A percentile compares a stretch with the other conserved stretches of the same genome.
Evolutionary conservation across 2,113 vertebrate species (phyloP).

Genomic region (Steatornis caripensis): DNA sequence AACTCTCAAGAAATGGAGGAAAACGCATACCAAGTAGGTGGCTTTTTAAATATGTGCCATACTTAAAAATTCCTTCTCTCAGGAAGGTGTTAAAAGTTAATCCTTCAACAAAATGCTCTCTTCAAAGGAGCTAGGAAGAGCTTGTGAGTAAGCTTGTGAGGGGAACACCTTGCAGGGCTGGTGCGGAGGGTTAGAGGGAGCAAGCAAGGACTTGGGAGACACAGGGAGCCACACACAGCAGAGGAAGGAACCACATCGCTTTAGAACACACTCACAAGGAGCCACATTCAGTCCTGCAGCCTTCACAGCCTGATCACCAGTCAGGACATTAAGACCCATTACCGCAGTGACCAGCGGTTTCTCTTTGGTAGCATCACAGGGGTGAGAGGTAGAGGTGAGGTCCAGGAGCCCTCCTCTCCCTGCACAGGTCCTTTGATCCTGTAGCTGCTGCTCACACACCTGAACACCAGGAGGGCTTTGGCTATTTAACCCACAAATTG

Average conservation of each 20-base stretch:
- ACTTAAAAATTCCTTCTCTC: not conserved
- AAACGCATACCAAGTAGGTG: not conserved
- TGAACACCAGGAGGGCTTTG: not conserved
- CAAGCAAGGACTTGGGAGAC: not conserved
- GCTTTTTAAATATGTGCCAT: not conserved
- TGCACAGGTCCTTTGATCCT: not conserved
- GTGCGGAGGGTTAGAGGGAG: not conserved
- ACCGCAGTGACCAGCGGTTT: not conserved
- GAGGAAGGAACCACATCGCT: not conserved
- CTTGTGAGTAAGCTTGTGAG: not conserved
- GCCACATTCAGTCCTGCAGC: not conserved
- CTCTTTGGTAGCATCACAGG: not conserved
- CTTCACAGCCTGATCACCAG: not conserved
- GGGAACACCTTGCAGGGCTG: not conserved
- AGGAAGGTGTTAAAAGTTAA: not conserved
- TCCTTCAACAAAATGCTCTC: not conserved
- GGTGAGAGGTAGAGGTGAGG: accelerated
- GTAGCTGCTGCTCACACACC: not conserved
- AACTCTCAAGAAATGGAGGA: not conserved
- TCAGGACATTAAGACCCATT: not conserved
- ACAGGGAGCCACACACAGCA: not conserved
- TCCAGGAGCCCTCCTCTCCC: not conserved
- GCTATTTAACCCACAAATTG: not conserved
- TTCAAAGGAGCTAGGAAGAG: not conserved
- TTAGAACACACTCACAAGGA: not conserved